Evolutionary conservation across 1,140 invertebrate genomes (phyloP).

Genomic region (Nasonia vitripennis): DNA sequence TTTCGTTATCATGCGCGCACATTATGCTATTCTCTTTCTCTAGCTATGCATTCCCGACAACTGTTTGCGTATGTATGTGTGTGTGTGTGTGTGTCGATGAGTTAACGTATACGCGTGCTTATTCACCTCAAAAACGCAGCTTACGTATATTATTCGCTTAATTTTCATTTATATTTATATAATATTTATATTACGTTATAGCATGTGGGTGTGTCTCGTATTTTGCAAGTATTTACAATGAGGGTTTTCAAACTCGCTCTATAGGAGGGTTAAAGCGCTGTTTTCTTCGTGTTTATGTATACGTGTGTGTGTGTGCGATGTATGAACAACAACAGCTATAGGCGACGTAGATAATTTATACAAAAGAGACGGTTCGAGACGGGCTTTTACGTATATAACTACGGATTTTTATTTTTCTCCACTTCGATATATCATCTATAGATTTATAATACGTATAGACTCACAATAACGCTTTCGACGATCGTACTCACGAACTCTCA

Average conservation of each 20-base stretch:
- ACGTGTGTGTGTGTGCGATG: background rate
- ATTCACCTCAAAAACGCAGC: slow-evolving; percentile 59
- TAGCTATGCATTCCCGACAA: slow-evolving; percentile 67
- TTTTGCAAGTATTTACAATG: slow-evolving; percentile 66
- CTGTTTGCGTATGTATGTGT: slow-evolving; percentile 40
- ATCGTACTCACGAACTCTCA: background rate
- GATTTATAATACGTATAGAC: background rate
- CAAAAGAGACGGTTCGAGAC: slow-evolving; percentile 59
- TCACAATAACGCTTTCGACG: background rate
- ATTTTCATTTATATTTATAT: slow-evolving; percentile 21
- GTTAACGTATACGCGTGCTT: slow-evolving; percentile 65
- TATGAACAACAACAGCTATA: slow-evolving; percentile 62
- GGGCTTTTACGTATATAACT: slow-evolving; percentile 43
- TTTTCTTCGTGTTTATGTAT: background rate
- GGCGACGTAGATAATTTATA: slow-evolving; percentile 54
- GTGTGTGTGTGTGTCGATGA: slow-evolving; percentile 56
- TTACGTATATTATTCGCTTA: slow-evolving; percentile 63
- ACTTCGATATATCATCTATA: slow-evolving; percentile 2
- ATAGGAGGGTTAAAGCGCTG: background rate
- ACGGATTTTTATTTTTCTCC: slow-evolving; percentile 28
- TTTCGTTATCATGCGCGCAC: background rate
- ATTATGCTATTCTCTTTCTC: slow-evolving; percentile 47
- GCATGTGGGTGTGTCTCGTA: slow-evolving; percentile 45
- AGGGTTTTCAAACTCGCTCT: slow-evolving; percentile 55
- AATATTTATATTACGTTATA: slow-evolving; percentile 36